Base-by-base conservation (phyloP, 2,888 invertebrate genomes). In the Mamestra brassicae region DNA sequence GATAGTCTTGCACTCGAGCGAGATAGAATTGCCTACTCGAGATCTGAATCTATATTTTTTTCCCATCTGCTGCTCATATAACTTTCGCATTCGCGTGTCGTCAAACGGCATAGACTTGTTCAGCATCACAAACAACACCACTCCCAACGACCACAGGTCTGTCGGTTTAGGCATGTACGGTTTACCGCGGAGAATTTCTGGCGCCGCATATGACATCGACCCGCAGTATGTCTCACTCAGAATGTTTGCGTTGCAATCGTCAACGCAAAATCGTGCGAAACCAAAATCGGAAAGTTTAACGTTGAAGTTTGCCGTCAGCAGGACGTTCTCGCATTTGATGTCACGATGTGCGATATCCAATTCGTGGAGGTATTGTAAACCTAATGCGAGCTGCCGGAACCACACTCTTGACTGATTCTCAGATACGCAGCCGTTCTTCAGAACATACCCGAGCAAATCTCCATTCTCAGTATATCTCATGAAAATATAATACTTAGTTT, bases 41-140 rank as follows among this genome's bases (percentile, higher is more conserved):
- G 97, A 97, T 76, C 98, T 96, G 78, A 95, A 96, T 85, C 97
- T 97, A 96, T 98, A 98, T 81, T 97, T 96, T 79, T 97, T 97
- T 82, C 97, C 97, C 89, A 97, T 96, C 87, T 96, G 96, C 87
- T 96, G 96, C 87, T 98, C 97, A 86, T 98, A 98, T 88, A 98
- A 94, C 81, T 95, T 97, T 78, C 97, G 97, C 87, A 98, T 97
- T 85, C 98, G 98, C 4, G 97, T 97, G 88, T 98, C 98, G 87
- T 98, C 98, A 90, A 98, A 98, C 0, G 98, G 98, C 98, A 98
- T 98, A 0, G 98, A 96, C 89, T 98, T 98, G 90, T 98, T 98
- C 15, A 98, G 92, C 97, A 98, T 98, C 68, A 98, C 98, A 94
- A 98, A 99, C 1, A 98, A 94, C 36, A 99, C 97, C 0, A 98